Percentiles rank a stretch among this genome's conserved stretches.
Conservation (phyloP, 2,113 vertebrate genomes). For the Microcebus ravelobensis region DNA sequence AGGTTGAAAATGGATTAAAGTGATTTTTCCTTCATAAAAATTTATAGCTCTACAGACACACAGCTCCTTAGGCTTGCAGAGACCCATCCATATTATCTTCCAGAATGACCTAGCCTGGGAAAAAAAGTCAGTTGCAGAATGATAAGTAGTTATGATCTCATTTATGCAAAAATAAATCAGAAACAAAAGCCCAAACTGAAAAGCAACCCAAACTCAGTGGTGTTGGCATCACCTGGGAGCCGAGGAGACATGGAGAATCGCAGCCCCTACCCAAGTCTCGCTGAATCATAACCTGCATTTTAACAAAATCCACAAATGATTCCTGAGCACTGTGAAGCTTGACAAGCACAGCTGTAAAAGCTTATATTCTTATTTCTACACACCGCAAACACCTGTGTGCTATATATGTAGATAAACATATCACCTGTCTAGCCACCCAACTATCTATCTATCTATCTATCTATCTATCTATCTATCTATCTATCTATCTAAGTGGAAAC, state of each 20-base stretch:
- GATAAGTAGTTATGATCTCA: neutral
- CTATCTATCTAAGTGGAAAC: neutral
- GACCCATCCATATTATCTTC: neutral
- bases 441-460: no score
- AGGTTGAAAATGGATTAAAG: accelerated
- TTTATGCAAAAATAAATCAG: neutral
- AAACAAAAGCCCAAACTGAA: neutral
- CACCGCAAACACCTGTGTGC: neutral
- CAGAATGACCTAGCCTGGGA: neutral
- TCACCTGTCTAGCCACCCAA: neutral
- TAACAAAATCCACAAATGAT: neutral
- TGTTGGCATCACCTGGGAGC: accelerated
- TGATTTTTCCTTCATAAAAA: neutral
- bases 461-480: no score
- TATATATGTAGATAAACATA: neutral
- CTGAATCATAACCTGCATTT: neutral
- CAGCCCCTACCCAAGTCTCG: neutral
- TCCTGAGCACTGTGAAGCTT: neutral
- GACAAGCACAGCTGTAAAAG: neutral
- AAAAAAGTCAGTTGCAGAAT: neutral
- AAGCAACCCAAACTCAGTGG: neutral
- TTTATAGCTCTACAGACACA: neutral
- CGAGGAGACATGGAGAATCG: neutral
- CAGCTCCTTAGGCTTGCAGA: neutral
- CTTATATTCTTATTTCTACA: neutral